phyloP scores from a whole-genome alignment of 2,113 vertebrate species.

The Pterophyllum scalare region DNA sequence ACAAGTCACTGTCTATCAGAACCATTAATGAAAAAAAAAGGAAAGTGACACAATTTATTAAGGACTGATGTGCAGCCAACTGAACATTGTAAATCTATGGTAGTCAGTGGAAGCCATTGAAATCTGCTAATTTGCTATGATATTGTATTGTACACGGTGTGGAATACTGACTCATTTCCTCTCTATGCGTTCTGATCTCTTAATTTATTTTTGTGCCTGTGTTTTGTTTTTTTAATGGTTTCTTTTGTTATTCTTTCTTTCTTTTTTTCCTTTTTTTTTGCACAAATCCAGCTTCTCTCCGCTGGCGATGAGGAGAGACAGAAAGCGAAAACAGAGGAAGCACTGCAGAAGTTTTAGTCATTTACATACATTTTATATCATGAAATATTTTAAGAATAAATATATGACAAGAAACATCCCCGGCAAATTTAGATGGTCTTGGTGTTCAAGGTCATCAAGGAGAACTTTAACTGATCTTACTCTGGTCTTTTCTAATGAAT shows the following conservation, averaged over 20 bases:
- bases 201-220: conserved; percentile 83
- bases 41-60: conserved; percentile 71
- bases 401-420: conserved; percentile 72
- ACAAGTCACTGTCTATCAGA: conserved; percentile 83
- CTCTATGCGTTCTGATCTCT: conserved; percentile 79
- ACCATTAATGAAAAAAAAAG: conserved; percentile 73
- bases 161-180: conserved; percentile 82
- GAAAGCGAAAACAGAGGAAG: conserved; percentile 47
- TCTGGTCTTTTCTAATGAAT: conserved; percentile 20
- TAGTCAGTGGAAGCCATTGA: conserved; percentile 81
- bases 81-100: conserved; percentile 84
- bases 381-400: conserved; percentile 86
- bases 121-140: conserved; percentile 85
- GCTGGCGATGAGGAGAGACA: conserved; percentile 2
- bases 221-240: conserved; percentile 60
- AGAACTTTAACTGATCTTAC: background rate
- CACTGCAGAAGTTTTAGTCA: conserved; percentile 72
- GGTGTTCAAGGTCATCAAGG: conserved; percentile 49
- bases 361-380: conserved; percentile 83
- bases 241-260: conserved; percentile 60
- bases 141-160: conserved; percentile 86
- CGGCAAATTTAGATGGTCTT: conserved; percentile 61
- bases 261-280: conserved; percentile 8
- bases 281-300: conserved; percentile 71
- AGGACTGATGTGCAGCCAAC: conserved; percentile 76